Conservation (phyloP, 2,113 vertebrate genomes). For the Ammodytes marinus region DNA sequence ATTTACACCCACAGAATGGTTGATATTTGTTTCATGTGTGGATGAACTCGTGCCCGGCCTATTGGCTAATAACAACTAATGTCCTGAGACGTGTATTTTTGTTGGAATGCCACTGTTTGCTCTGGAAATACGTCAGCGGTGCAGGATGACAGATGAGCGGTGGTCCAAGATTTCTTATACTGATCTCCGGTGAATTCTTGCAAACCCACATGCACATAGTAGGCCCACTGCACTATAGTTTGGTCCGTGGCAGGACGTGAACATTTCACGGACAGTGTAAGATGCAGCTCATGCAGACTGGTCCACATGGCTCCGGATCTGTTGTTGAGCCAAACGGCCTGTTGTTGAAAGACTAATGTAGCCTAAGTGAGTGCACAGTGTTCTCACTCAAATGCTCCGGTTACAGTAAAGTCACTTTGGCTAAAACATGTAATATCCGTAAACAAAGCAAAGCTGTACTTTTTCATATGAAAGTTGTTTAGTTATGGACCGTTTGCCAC, state of each 20-base stretch:
- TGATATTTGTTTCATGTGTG: constrained; percentile 9
- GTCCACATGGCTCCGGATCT: neutral
- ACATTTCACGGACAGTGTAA: constrained; percentile 23
- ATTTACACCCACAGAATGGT: neutral
- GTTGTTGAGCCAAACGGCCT: neutral
- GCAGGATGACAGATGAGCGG: constrained; percentile 21
- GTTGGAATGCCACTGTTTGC: constrained; percentile 34
- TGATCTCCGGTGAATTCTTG: constrained; percentile 21
- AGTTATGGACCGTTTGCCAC: neutral
- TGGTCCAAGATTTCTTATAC: constrained; percentile 10
- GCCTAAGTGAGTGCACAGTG: neutral
- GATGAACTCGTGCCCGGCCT: neutral
- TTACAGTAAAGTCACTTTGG: neutral
- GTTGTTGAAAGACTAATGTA: constrained; percentile 30
- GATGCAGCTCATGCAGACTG: constrained; percentile 15
- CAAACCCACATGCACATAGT: neutral
- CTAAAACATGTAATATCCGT: neutral
- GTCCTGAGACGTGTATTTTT: constrained; percentile 40
- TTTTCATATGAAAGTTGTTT: neutral
- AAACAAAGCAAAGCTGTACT: neutral
- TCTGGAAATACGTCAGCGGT: constrained; percentile 5
- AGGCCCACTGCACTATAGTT: neutral
- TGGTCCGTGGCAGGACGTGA: constrained; percentile 9
- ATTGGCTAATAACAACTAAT: constrained; percentile 28
- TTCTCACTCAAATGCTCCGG: neutral